Conservation (phyloP, 2,888 invertebrate species). For the Phyllotreta cruciferae region DNA sequence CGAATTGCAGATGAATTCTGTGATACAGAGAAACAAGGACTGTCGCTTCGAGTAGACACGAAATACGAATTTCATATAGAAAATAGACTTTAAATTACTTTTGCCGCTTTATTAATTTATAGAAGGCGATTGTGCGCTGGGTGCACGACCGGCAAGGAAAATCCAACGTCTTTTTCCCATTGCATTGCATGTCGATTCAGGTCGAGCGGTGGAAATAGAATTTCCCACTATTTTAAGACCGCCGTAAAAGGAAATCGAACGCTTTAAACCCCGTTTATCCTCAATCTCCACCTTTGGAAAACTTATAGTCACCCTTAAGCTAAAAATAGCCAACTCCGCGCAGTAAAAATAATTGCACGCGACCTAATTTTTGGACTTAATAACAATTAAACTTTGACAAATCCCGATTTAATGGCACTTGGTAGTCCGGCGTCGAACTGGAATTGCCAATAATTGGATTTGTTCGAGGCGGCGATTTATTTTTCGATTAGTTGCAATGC, state of each 20-base stretch:
- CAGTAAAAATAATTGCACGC: too few relatives aligned
- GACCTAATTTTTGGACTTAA: too few relatives aligned
- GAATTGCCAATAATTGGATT: conserved; percentile 1
- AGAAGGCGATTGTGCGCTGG: too few relatives aligned
- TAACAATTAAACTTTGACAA: background rate
- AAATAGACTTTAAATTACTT: too few relatives aligned
- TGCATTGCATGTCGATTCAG: conserved; percentile 26
- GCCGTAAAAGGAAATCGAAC: conserved; percentile 17
- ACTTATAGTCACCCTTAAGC: too few relatives aligned
- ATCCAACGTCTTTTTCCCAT: too few relatives aligned
- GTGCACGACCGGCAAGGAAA: too few relatives aligned
- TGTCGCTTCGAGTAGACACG: conserved; percentile 52
- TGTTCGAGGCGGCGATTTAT: conserved; percentile 5
- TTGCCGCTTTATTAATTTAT: too few relatives aligned
- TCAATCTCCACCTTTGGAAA: too few relatives aligned
- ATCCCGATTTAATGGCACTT: conserved; percentile 5
- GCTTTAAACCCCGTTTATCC: conserved; percentile 5
- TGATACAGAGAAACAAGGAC: conserved; percentile 63
- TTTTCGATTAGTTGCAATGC: background rate
- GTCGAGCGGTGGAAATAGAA: conserved; percentile 21
- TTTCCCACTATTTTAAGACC: conserved; percentile 24
- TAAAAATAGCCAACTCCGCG: too few relatives aligned
- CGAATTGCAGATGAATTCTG: conserved; percentile 59
- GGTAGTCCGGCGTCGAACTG: background rate
- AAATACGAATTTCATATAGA: conserved; percentile 12